These are phyloP conservation scores for Salvator merianae DNA, from an alignment of 2,113 vertebrate genomes.

Conservation along the genomic window DNA sequence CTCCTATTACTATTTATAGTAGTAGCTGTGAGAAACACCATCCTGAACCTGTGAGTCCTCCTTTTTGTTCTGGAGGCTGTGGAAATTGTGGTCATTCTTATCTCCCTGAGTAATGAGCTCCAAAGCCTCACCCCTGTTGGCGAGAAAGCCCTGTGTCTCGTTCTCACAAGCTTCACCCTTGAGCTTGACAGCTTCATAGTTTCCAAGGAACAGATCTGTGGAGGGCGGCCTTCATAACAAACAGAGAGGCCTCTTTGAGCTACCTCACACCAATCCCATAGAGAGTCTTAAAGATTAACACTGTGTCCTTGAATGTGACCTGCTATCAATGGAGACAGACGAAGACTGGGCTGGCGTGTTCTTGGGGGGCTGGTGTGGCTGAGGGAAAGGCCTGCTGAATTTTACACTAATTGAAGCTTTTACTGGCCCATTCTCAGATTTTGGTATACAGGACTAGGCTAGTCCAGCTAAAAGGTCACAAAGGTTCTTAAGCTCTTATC, in stretches of 20 bases:
- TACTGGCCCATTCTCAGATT: constrained; percentile 8
- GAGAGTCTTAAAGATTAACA: constrained; percentile 28
- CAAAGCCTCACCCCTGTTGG: constrained; percentile 24
- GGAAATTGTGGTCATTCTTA: constrained; percentile 6
- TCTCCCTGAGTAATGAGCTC: constrained; percentile 34
- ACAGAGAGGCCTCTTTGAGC: constrained; percentile 24
- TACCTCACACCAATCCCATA: constrained; percentile 11
- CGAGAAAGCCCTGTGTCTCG: constrained; percentile 13
- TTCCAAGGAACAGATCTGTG: constrained; percentile 21
- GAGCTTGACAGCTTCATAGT: constrained; percentile 44
- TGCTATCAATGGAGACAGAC: neutral
- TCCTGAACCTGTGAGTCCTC: neutral
- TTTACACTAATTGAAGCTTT: constrained; percentile 23
- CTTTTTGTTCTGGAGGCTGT: neutral
- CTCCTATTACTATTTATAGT: neutral
- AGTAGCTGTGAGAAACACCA: neutral
- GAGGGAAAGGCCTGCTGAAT: neutral
- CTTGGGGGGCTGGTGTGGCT: fast-evolving
- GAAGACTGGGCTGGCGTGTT: neutral
- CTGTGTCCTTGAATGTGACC: constrained; percentile 11
- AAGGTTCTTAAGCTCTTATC: neutral
- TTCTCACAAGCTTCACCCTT: constrained; percentile 36
- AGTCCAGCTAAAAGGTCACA: neutral
- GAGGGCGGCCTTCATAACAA: constrained; percentile 15
- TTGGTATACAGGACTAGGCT: neutral